Base-by-base conservation (phyloP, 2,888 invertebrate species). In the Poecilobothrus nobilitatus region DNA sequence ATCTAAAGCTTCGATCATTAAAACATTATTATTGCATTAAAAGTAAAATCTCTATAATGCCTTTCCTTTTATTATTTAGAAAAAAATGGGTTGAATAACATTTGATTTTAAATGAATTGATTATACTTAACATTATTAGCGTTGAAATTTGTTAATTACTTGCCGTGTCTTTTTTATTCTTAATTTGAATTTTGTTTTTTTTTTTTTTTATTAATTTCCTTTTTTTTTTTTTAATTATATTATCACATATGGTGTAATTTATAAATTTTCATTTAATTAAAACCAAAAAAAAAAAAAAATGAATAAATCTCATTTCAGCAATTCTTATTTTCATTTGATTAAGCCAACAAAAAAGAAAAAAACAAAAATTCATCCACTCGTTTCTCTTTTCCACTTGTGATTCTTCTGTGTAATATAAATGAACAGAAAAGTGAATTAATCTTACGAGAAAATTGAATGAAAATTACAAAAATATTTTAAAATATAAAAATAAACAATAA, bases 71-170 rank as follows among this genome's bases (percentile, higher is more conserved):
- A 27, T 27, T 27, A 27, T 27, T 27, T 27, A 27, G 5, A 27
- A 27, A 27, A 27, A n/a, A 27, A 4, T 27, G 27, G 5, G 27
- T 27, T 27, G 27, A 27, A 27, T 27, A 27, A 27, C 27, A 27
- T 27, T n/a, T n/a, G n/a, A n/a, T n/a, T 27, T 27, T 27, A 27
- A 27, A 27, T 27, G 27, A 27, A 5, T 27, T 27, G 2, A 4
- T 27, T 27, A 27, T 27, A 27, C 27, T 27, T 27, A 4, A 4
- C 27, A 27, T 27, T 27, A 27, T 27, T 27, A 27, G 27, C 27
- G 53, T 53, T 53, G 53, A 53, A 53, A 53, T 53, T 53, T n/a
- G n/a, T 15, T 53, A 53, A 53, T 53, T 53, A 53, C 15, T 53
- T 53, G 53, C 18, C 53, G n/a, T 53, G 53, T 53, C 15, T n/a